Base-by-base conservation (phyloP, 2,113 vertebrate genomes). In the Myotis lucifugus region DNA sequence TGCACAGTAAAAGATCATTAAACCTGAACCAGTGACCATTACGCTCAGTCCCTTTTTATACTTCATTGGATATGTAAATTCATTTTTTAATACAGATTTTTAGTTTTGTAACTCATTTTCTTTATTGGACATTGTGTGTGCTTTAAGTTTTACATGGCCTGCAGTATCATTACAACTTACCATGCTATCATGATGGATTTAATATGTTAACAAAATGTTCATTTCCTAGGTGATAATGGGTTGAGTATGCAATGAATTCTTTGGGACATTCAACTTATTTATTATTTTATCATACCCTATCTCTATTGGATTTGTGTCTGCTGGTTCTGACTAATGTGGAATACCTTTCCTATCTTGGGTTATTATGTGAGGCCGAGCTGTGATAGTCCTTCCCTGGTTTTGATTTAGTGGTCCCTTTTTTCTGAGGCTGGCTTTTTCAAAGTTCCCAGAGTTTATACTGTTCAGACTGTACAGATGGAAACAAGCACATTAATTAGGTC, bases 381-480 rank as follows among this genome's bases (percentile, higher is more conserved):
- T 64, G 19, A 40, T 64, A 29, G 25, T 78, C 52, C 52, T 77
- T 78, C 83, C n/a, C 34, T 32, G 32, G 21, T 54, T 86, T 70
- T 70, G 40, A 29, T 86, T 69, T 10, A 81, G 37, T 50, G 85
- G 59, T 90, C 54, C 32, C 32, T 83, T 84, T 83, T 84, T 77
- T 27, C 34, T 85, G 52, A 66, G n/a, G 19, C 72, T 78, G 72
- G 32, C 32, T 64, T 78, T 85, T 94, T 90, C 6, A 34, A 23
- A 94, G 54, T 79, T 73, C 54, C 29, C 23, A 32, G 29, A 52
- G 50, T 79, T 90, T 88, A 82, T 93, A 88, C 19, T 79, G 85
- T 32, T 40, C 34, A 85, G 17, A 56, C 72, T 61, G n/a, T 42
- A 0, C 34, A 79, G 32, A 50, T 85, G 50, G 23, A 84, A 94